A percentile compares a stretch with the other conserved stretches of the same genome.
Evolutionary conservation across 2,888 invertebrate species (phyloP).

Genomic region (Eustalomyia histrio): DNA sequence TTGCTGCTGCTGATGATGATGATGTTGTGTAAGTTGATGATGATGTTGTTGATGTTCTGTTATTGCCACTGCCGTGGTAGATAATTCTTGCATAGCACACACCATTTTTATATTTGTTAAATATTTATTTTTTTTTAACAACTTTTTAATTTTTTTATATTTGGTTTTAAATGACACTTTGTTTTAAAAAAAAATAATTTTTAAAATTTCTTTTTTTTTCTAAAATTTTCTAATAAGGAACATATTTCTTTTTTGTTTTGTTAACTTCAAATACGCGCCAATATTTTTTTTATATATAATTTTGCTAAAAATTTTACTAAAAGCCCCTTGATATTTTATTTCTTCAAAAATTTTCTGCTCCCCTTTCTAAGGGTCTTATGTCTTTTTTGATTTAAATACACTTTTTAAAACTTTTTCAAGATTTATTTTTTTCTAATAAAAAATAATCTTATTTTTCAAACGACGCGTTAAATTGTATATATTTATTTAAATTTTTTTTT

Average conservation of each 20-base stretch:
- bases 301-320: conserved; percentile 63
- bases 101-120: conserved; percentile 73
- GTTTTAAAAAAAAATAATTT: conserved; percentile 68
- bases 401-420: conserved; percentile 48
- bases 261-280: conserved; percentile 64
- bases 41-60: conserved; percentile 69
- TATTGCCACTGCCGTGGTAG: conserved; percentile 66
- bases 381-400: conserved; percentile 19
- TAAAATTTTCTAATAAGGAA: conserved; percentile 77
- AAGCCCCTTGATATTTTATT: conserved; percentile 9
- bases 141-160: conserved; percentile 59
- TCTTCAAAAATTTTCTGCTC: conserved; percentile 46
- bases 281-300: conserved; percentile 26
- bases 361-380: conserved; percentile 41
- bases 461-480: conserved; percentile 49
- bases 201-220: conserved; percentile 64
- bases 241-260: conserved; percentile 68
- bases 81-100: conserved; percentile 79
- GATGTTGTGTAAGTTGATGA: conserved; percentile 66
- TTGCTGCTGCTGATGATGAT: conserved; percentile 62
- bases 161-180: conserved; percentile 76
- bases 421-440: conserved; percentile 26
- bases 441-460: conserved; percentile 37
- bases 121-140: conserved; percentile 25
- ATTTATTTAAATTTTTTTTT: conserved; percentile 43